Conservation (phyloP, 2,888 invertebrate species). For the Eristalinus aeneus region DNA sequence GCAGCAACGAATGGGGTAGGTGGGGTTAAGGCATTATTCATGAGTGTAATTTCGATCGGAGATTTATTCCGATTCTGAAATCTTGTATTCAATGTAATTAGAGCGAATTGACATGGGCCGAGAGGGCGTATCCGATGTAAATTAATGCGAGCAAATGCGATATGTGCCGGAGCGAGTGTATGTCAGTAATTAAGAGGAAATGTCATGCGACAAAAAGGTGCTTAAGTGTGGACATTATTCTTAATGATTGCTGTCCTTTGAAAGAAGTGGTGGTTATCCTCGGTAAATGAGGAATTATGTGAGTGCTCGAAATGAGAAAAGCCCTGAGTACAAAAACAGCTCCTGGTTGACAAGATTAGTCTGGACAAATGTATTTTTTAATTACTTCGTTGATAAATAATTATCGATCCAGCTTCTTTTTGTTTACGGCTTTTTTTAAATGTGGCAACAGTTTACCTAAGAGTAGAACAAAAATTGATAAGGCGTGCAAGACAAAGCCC, state of each 20-base stretch:
- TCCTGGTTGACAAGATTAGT: too few species aligned
- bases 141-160: neutral
- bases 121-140: neutral
- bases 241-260: neutral
- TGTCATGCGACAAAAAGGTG: neutral
- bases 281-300: neutral
- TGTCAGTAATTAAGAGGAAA: neutral
- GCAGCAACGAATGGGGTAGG: neutral
- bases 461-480: too few species aligned
- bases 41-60: constrained; percentile 4
- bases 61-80: neutral
- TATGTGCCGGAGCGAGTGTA: neutral
- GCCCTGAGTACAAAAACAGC: too few species aligned
- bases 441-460: too few species aligned
- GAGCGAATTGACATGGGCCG: neutral
- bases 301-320: neutral
- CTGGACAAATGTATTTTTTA: too few species aligned
- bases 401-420: too few species aligned
- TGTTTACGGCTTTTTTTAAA: too few species aligned
- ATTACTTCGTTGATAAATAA: too few species aligned
- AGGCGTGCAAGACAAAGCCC: too few species aligned
- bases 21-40: neutral
- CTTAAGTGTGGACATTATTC: neutral
- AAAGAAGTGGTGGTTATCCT: too few species aligned
- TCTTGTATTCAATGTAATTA: constrained; percentile 1